These are phyloP conservation scores for Actenoides hombroni DNA, from an alignment of 2,113 vertebrate genomes.

Conservation along the genomic window DNA sequence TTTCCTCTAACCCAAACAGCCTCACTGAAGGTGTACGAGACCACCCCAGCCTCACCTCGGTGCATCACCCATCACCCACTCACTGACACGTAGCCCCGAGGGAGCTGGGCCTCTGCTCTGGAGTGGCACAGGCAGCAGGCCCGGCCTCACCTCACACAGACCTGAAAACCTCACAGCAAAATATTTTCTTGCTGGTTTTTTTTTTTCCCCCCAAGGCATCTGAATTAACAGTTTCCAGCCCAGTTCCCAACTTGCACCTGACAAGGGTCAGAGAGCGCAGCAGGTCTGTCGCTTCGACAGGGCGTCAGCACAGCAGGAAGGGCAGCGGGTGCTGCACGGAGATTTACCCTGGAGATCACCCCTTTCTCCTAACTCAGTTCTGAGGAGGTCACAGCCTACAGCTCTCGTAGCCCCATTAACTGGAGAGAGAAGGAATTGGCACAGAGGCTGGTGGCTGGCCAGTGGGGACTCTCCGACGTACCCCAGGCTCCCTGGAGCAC, in stretches of 20 bases:
- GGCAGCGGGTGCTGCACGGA: neutral
- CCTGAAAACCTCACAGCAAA: accelerated
- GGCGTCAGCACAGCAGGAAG: neutral
- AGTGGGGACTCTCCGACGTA: accelerated
- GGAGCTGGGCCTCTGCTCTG: neutral
- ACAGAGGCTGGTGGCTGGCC: accelerated
- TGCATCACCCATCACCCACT: too few species aligned
- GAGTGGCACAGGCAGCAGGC: accelerated
- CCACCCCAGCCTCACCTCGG: neutral
- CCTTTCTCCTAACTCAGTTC: neutral
- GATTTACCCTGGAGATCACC: neutral
- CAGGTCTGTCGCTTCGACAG: neutral
- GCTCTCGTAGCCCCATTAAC: neutral
- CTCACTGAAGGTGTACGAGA: neutral
- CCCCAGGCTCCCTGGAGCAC: neutral
- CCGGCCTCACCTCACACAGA: neutral
- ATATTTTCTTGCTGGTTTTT: neutral
- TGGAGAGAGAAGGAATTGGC: neutral
- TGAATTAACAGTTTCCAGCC: accelerated
- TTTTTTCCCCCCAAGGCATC: neutral
- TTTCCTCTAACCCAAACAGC: neutral
- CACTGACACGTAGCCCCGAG: accelerated
- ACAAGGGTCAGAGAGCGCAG: neutral
- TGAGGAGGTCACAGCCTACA: neutral
- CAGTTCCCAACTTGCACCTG: neutral